Conservation (phyloP, 2,113 vertebrate species). For the Myodes glareolus region DNA sequence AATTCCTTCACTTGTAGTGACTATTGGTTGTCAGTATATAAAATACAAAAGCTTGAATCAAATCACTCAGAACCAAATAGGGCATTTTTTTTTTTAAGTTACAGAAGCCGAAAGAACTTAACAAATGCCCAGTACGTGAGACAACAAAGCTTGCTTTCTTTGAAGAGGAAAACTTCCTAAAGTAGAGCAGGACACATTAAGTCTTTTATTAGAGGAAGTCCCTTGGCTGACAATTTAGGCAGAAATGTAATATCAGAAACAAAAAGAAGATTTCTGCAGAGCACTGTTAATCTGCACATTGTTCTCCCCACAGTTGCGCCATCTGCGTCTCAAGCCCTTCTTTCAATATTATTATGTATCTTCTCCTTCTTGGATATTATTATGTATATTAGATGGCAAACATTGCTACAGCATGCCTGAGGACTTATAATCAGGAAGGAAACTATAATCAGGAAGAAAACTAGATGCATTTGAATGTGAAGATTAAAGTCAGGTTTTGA, state of each 20-base stretch:
- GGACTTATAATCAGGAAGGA: neutral
- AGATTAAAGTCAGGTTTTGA: conserved; percentile 2
- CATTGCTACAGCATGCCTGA: conserved; percentile 16
- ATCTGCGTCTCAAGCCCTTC: neutral
- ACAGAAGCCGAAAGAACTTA: conserved; percentile 37
- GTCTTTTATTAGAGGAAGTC: neutral
- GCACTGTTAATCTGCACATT: conserved; percentile 6
- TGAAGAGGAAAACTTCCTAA: conserved; percentile 63
- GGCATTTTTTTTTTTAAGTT: conserved; percentile 53
- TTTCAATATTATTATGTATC: conserved; percentile 37
- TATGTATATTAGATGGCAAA: conserved; percentile 49
- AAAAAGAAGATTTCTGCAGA: neutral
- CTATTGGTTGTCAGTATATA: neutral
- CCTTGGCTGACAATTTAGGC: neutral
- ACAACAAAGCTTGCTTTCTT: conserved; percentile 26
- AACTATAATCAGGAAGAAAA: neutral
- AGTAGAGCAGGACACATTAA: conserved; percentile 40
- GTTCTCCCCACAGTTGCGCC: neutral
- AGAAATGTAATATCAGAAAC: conserved; percentile 18
- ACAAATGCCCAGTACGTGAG: neutral
- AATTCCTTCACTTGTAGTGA: conserved; percentile 47
- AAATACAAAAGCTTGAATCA: conserved; percentile 51
- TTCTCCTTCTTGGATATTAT: conserved; percentile 3
- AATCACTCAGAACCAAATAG: neutral
- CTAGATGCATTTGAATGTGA: neutral